Evolutionary conservation across 1,140 invertebrate species (phyloP).

Genomic region (Ladona fulva): DNA sequence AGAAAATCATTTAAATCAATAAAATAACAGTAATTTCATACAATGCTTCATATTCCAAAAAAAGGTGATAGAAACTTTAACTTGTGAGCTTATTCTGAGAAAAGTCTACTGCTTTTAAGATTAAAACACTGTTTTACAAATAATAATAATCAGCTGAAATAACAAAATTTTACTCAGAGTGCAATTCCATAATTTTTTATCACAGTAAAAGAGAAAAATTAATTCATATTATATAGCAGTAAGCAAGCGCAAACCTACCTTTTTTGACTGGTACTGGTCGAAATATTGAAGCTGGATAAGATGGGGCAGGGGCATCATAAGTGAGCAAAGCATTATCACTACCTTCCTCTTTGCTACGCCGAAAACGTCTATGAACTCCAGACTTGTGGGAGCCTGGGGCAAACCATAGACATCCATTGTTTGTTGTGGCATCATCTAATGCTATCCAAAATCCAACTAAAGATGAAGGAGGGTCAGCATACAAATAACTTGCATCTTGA

Average conservation of each 20-base stretch:
- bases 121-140: no score
- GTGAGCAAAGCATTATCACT: constrained; percentile 46
- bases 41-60: no score
- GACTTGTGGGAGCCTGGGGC: constrained; percentile 82
- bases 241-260: constrained; percentile 55
- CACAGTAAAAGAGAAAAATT: no score
- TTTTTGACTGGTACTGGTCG: constrained; percentile 67
- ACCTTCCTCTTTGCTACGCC: constrained; percentile 57
- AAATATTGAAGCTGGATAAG: constrained; percentile 69
- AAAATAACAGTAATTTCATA: no score
- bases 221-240: no score
- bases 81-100: no score
- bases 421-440: constrained; percentile 78
- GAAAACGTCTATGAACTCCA: constrained; percentile 60
- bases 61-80: no score
- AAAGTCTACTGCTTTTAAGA: no score
- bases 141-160: no score
- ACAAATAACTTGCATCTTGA: constrained; percentile 80
- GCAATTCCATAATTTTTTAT: no score
- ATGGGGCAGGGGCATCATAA: constrained; percentile 52
- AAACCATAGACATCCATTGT: constrained; percentile 94
- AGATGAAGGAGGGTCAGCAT: constrained; percentile 60
- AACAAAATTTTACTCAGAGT: no score
- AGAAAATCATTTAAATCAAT: no score
- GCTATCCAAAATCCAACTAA: constrained; percentile 90